These are phyloP conservation scores for Mus minutoides DNA, from an alignment of 2,797 vertebrate species.

Conservation along the genomic window DNA sequence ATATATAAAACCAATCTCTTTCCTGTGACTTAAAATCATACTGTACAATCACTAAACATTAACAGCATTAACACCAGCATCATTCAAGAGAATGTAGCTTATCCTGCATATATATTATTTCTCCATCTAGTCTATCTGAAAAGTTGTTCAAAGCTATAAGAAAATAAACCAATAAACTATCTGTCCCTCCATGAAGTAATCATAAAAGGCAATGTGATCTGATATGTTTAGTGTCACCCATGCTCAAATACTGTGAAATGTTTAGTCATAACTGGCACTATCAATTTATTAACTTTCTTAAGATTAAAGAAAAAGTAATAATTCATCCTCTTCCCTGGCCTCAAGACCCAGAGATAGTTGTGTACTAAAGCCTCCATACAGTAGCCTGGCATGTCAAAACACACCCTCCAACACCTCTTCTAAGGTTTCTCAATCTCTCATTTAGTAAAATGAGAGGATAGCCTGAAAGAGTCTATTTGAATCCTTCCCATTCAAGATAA, in stretches of 20 bases:
- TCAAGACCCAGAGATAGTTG: not conserved
- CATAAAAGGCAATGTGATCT: slow-evolving; percentile 22
- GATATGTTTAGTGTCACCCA: not conserved
- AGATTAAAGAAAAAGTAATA: slow-evolving; percentile 51
- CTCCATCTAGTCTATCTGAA: not conserved
- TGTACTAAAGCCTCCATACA: not conserved
- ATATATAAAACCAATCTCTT: not conserved
- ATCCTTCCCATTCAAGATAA: not conserved
- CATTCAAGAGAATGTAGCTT: not conserved
- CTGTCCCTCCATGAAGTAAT: not conserved
- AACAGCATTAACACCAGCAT: not conserved
- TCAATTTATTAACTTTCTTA: slow-evolving; percentile 30
- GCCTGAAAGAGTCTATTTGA: not conserved
- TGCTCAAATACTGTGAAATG: slow-evolving; percentile 45
- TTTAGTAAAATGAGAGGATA: slow-evolving; percentile 11
- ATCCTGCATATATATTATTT: not conserved
- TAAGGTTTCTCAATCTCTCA: not conserved
- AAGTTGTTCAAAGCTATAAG: not conserved
- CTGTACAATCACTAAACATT: not conserved
- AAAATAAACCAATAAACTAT: not conserved
- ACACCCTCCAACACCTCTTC: not conserved
- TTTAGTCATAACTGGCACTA: slow-evolving; percentile 45
- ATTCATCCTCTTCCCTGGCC: slow-evolving; percentile 6
- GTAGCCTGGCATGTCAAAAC: not conserved
- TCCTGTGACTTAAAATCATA: not conserved